Base-by-base conservation (phyloP, 2,888 invertebrate species). In the Halocaridina rubra region DNA sequence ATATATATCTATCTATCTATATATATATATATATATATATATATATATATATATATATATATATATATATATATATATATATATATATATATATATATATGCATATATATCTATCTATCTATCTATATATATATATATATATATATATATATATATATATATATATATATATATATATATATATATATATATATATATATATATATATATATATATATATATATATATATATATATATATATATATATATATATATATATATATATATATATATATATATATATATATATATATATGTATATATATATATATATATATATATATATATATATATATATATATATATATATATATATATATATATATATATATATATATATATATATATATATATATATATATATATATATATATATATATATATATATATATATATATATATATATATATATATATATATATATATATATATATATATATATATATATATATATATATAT, bases 381-480 rank as follows among this genome's bases (percentile, higher is more conserved):
- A 4, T 24, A 3, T 64, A 22, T 61, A 61, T 61, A 16, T n/a
- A 22, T 61, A 61, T 61, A 22, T 61, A 61, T 61, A 61, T 61
- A 61, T 61, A 22, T n/a, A 61, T 61, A 61, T 61, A 61, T 61
- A 61, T 61, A 64, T 22, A 64, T 64, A 64, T 3, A 64, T 64
- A 64, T 64, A 64, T 22, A 64, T 64, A 64, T 64, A 64, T 64
- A 64, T 64, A 64, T 64, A 64, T 64, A 64, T n/a, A 64, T 64
- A 64, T 64, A 64, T 64, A 4, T 64, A 64, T 3, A 64, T 22
- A 64, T 64, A 64, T 64, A 61, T 61, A 61, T n/a, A 19, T 61
- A 19, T 61, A 61, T 61, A 61, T 61, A 61, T 61, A 61, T 61
- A 61, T 61, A 61, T 61, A 61, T n/a, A 22, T 61, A 61, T 61